phyloP scores from a whole-genome alignment of 2,888 invertebrate genomes.

The Cerceris ruficornis region DNA sequence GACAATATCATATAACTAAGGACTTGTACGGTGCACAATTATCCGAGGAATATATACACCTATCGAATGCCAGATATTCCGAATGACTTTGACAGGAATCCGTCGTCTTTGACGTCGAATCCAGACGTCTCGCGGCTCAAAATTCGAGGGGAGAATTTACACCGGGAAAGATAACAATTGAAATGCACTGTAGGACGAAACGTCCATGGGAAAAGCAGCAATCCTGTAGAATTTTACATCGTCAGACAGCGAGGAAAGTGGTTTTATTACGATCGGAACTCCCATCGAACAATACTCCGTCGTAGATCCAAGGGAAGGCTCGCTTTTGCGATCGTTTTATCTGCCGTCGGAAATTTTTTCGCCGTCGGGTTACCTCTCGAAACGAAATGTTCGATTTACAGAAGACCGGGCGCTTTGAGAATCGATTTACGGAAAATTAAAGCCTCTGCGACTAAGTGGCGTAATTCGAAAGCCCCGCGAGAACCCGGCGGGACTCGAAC shows the following conservation, averaged over 20 bases:
- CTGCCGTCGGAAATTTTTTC: not conserved
- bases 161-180: conserved; percentile 13
- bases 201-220: not conserved
- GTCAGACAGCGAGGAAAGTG: too few species aligned
- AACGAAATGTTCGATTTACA: not conserved
- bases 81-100: conserved; percentile 36
- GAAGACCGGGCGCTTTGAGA: not conserved
- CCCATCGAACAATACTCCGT: not conserved
- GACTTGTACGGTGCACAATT: too few species aligned
- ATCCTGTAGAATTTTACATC: not conserved
- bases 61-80: conserved; percentile 18
- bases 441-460: not conserved
- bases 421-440: not conserved
- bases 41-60: too few species aligned
- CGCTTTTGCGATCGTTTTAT: too few species aligned
- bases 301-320: not conserved
- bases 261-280: not conserved
- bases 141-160: conserved; percentile 7
- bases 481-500: not conserved
- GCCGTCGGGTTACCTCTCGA: not conserved
- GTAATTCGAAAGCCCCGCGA: not conserved
- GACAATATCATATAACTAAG: too few species aligned
- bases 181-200: not conserved
- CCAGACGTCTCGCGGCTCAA: conserved; percentile 44
- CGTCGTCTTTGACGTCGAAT: conserved; percentile 50